These are phyloP conservation scores for Caerostris extrusa DNA, from an alignment of 1,140 invertebrate species.

Conservation along the genomic window DNA sequence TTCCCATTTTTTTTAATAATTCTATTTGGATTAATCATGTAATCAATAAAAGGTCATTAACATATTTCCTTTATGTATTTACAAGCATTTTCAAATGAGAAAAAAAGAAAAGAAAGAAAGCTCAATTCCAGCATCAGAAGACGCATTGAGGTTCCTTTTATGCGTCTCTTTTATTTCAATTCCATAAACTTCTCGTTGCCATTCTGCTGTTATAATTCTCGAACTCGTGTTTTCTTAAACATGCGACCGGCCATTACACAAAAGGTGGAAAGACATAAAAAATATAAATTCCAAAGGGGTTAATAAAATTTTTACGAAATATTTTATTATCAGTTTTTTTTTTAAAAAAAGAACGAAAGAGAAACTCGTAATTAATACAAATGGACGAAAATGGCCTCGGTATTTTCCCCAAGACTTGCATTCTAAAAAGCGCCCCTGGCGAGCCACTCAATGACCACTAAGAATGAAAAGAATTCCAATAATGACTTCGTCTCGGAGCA, in stretches of 20 bases:
- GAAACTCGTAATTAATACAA: slow-evolving; percentile 24
- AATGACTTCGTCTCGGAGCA: slow-evolving; percentile 57
- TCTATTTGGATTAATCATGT: too few relatives aligned
- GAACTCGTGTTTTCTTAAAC: slow-evolving; percentile 4
- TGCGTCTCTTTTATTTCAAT: neutral
- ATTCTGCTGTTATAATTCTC: neutral
- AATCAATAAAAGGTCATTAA: too few relatives aligned
- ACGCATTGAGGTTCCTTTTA: slow-evolving; percentile 4
- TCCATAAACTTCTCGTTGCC: neutral
- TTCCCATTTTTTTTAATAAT: too few relatives aligned
- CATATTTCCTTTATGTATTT: too few relatives aligned
- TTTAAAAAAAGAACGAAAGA: neutral
- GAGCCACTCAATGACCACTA: slow-evolving; percentile 36
- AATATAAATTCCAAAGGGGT: neutral
- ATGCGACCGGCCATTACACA: neutral
- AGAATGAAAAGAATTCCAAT: slow-evolving; percentile 65
- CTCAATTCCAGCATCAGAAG: neutral
- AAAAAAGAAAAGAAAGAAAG: neutral
- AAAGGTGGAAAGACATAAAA: neutral
- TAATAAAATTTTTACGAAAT: slow-evolving; percentile 40
- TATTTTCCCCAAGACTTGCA: neutral
- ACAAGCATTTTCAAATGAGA: neutral
- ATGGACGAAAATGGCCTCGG: slow-evolving; percentile 3
- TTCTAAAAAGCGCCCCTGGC: slow-evolving; percentile 39
- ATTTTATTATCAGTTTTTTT: neutral